Evolutionary conservation across 1,140 invertebrate genomes (phyloP).

Genomic region (Carposina sasakii): DNA sequence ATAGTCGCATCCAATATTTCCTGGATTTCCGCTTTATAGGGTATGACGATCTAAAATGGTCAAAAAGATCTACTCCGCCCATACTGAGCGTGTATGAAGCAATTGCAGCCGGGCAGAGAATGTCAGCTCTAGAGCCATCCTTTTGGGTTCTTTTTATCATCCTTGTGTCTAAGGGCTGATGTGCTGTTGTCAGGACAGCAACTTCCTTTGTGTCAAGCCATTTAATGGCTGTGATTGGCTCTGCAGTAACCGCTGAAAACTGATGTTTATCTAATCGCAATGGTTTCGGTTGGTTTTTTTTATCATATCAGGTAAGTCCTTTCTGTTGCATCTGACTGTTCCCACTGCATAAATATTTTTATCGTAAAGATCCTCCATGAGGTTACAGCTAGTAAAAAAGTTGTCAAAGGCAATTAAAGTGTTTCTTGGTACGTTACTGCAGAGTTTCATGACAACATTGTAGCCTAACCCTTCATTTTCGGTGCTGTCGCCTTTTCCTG

Average conservation of each 20-base stretch:
- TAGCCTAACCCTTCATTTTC: slow-evolving; percentile 27
- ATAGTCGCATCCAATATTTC: slow-evolving; percentile 20
- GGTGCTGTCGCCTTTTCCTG: slow-evolving; percentile 21
- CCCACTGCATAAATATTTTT: slow-evolving; percentile 29
- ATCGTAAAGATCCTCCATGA: slow-evolving; percentile 26
- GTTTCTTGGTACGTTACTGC: slow-evolving; percentile 13
- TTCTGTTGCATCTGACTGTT: slow-evolving; percentile 28
- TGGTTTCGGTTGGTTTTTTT: slow-evolving; percentile 14
- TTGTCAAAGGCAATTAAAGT: slow-evolving; percentile 28
- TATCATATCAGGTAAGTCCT: slow-evolving; percentile 27
- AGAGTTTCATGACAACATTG: slow-evolving; percentile 24
- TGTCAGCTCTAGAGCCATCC: slow-evolving; percentile 25
- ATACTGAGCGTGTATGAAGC: slow-evolving; percentile 31
- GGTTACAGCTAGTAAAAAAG: slow-evolving; percentile 25
- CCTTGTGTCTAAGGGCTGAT: slow-evolving; percentile 25
- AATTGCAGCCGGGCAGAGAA: slow-evolving; percentile 31
- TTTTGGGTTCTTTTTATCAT: slow-evolving; percentile 37
- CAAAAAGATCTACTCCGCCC: slow-evolving; percentile 38
- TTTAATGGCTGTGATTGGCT: slow-evolving; percentile 32
- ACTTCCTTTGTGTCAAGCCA: slow-evolving; percentile 38
- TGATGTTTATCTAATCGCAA: slow-evolving; percentile 26
- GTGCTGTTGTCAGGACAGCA: slow-evolving; percentile 31
- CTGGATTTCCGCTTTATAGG: slow-evolving; percentile 17
- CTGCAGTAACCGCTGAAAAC: slow-evolving; percentile 28
- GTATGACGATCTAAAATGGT: slow-evolving; percentile 30